Base-by-base conservation (phyloP, 2,888 invertebrate genomes). In the Diaperis boleti region DNA sequence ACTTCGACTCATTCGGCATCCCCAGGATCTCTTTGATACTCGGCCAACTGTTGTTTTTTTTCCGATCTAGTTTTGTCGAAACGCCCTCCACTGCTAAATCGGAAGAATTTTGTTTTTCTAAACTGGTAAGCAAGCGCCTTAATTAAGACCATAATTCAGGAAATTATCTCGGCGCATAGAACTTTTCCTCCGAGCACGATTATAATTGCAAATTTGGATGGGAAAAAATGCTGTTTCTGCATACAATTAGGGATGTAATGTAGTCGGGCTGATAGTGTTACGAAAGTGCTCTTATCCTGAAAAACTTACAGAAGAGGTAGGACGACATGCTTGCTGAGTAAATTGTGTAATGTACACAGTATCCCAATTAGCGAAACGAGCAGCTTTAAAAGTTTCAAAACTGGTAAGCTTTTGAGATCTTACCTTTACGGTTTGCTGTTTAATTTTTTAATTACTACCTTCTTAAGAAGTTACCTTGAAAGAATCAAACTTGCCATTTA, bases 221-320 rank as follows among this genome's bases (percentile, higher is more conserved):
- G 18, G n/a, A 29, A 22, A 57, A 59, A 62, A 33, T 33, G 57
- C 62, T 29, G 45, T 63, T 63, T 54, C 47, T 59, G 59, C 59
- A 49, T 55, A 55, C 55, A 64, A 64, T 64, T 64, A 59, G 39
- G 39, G 41, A 41, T 49, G 54, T 52, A 62, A 62, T 62, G 50
- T 52, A 57, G 57, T 52, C 56, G 42, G 17, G 17, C 54, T 59
- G 47, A 54, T 59, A 45, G 39, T n/a, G 35, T 49, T 56, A 42
- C 41, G 20, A 44, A 63, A 31, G 45, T 42, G 17, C 37, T 50
- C 55, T 57, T 50, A 62, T 56, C 55, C 26, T 37, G 33, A 42
- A 29, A 62, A 50, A 49, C 35, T 60, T 60, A 35, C 41, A 50
- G 39, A 29, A 29, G 31, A 44, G 39, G 41, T 50, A 41, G 17